Conservation (phyloP, 92 coral and sea anemone species). For the Paramuricea clavata region DNA sequence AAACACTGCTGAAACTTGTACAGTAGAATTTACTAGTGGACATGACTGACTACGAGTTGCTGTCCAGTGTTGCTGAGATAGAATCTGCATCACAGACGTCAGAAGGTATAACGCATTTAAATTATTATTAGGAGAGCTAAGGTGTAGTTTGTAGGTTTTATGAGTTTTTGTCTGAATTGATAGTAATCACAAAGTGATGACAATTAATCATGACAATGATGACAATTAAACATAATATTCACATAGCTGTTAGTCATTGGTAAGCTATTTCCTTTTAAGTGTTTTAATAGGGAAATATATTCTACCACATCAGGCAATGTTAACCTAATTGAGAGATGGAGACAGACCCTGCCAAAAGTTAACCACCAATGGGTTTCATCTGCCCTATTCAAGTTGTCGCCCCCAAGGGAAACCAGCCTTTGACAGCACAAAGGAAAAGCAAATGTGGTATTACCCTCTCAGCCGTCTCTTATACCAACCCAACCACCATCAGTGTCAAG, state of each 20-base stretch:
- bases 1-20: too few species aligned
- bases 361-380: slow-evolving; percentile 65
- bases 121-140: too few species aligned
- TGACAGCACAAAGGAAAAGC: slow-evolving; percentile 30
- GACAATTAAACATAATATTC: too few species aligned
- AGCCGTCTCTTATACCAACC: slow-evolving; percentile 27
- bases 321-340: slow-evolving; percentile 66
- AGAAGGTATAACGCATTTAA: too few species aligned
- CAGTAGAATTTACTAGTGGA: neutral
- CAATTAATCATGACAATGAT: too few species aligned
- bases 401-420: slow-evolving; percentile 30
- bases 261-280: too few species aligned
- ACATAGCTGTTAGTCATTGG: too few species aligned
- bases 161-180: too few species aligned
- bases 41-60: neutral
- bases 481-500: slow-evolving; percentile 46
- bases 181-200: too few species aligned
- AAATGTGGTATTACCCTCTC: slow-evolving; percentile 67
- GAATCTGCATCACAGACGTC: neutral
- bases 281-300: too few species aligned
- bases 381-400: slow-evolving; percentile 28
- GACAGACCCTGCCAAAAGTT: slow-evolving; percentile 38
- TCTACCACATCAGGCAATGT: too few species aligned
- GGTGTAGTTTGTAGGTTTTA: too few species aligned
- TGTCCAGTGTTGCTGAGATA: neutral